Evolutionary conservation across 92 coral and sea anemone species (phyloP).

Genomic region (Actinostola sp.): DNA sequence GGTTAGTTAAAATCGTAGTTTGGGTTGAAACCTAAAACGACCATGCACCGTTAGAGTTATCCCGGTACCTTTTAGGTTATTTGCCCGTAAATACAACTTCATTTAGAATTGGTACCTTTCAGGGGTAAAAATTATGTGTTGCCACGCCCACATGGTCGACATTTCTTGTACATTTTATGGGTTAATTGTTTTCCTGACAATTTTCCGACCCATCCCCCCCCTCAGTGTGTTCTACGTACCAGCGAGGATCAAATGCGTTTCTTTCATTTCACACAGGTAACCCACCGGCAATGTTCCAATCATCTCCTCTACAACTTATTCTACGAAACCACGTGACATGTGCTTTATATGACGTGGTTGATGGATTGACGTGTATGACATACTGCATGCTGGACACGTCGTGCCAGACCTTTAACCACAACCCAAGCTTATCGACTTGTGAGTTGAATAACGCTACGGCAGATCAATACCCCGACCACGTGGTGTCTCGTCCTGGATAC

Average conservation of each 20-base stretch:
- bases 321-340: background rate
- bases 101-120: too few species aligned
- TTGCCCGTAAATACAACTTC: too few species aligned
- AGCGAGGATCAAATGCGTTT: background rate
- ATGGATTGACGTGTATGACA: slow-evolving; percentile 4
- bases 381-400: background rate
- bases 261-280: background rate
- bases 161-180: too few species aligned
- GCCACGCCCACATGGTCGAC: too few species aligned
- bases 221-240: too few species aligned
- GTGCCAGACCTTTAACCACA: slow-evolving; percentile 6
- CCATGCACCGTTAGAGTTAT: too few species aligned
- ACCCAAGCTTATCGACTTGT: background rate
- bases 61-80: too few species aligned
- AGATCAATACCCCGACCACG: background rate
- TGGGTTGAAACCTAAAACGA: too few species aligned
- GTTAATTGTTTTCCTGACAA: too few species aligned
- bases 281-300: background rate
- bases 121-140: too few species aligned
- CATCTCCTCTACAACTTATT: background rate
- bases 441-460: slow-evolving; percentile 21
- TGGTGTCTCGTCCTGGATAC: background rate
- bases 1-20: too few species aligned
- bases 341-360: background rate
- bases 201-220: too few species aligned